These are phyloP conservation scores for Semaprochilodus insignis DNA, from an alignment of 2,797 vertebrate species.

Conservation along the genomic window DNA sequence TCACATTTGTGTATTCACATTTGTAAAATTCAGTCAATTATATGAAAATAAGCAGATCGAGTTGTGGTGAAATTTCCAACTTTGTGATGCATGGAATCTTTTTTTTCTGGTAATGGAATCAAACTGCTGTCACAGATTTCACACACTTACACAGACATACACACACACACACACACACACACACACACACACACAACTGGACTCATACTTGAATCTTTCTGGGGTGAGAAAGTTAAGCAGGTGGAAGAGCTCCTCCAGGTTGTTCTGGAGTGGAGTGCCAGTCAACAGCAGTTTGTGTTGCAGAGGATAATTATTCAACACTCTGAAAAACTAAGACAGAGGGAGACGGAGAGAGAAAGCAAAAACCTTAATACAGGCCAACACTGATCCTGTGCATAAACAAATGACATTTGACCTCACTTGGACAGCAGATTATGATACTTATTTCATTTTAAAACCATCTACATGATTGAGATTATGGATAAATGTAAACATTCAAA, in stretches of 20 bases:
- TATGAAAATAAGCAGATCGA: too few relatives aligned
- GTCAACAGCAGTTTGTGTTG: slow-evolving; percentile 97
- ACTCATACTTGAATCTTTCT: slow-evolving; percentile 94
- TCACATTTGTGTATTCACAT: too few relatives aligned
- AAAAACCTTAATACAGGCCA: not conserved
- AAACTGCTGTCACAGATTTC: not conserved
- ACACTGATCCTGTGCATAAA: not conserved
- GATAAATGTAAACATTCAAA: not conserved
- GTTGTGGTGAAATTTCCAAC: too few relatives aligned
- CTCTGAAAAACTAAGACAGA: slow-evolving; percentile 88
- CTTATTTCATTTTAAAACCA: not conserved
- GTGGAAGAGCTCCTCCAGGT: slow-evolving; percentile 97
- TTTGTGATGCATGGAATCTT: too few relatives aligned
- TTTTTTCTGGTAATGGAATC: too few relatives aligned
- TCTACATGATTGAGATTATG: not conserved
- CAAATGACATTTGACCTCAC: not conserved
- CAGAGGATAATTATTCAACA: slow-evolving; percentile 95
- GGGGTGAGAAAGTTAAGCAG: slow-evolving; percentile 96
- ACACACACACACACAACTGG: slow-evolving; percentile 31
- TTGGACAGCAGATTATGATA: not conserved
- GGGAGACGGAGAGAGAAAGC: not conserved
- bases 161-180: slow-evolving; percentile 25
- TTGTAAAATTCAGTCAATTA: too few relatives aligned
- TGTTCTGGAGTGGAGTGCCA: slow-evolving; percentile 97
- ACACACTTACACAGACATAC: slow-evolving; percentile 1